A percentile compares a stretch with the other conserved stretches of the same genome.
Conservation (phyloP, 2,888 invertebrate genomes). For the Osmoderma eremita region DNA sequence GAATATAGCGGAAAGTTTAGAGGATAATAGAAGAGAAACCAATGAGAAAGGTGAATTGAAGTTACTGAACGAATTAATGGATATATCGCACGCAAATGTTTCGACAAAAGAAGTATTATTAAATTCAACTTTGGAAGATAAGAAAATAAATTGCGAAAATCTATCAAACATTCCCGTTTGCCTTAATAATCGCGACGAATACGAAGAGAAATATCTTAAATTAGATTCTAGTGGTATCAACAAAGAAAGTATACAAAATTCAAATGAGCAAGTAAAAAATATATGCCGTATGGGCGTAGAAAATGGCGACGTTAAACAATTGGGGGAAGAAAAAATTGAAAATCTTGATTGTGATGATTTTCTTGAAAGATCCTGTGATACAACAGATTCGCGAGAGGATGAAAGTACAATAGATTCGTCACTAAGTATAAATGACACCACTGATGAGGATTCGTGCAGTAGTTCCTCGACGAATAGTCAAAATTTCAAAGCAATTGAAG, state of each 20-base stretch:
- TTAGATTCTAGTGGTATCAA: not conserved
- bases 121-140: not conserved
- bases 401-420: constrained; percentile 1
- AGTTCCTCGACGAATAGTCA: no score
- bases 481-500: not conserved
- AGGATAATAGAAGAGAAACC: not conserved
- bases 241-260: constrained; percentile 14
- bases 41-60: constrained; percentile 13
- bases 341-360: constrained; percentile 9
- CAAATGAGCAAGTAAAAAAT: not conserved
- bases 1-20: constrained; percentile 13
- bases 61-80: constrained; percentile 28
- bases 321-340: no score
- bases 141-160: no score
- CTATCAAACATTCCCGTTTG: constrained; percentile 23
- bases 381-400: not conserved
- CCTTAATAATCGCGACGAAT: not conserved
- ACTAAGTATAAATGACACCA: no score
- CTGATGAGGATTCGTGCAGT: not conserved
- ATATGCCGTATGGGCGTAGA: not conserved
- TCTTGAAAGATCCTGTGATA: constrained; percentile 11
- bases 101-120: constrained; percentile 7
- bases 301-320: not conserved
- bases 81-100: not conserved
- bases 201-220: constrained; percentile 6